Base-by-base conservation (phyloP, 2,113 vertebrate species). In the Nestor notabilis region DNA sequence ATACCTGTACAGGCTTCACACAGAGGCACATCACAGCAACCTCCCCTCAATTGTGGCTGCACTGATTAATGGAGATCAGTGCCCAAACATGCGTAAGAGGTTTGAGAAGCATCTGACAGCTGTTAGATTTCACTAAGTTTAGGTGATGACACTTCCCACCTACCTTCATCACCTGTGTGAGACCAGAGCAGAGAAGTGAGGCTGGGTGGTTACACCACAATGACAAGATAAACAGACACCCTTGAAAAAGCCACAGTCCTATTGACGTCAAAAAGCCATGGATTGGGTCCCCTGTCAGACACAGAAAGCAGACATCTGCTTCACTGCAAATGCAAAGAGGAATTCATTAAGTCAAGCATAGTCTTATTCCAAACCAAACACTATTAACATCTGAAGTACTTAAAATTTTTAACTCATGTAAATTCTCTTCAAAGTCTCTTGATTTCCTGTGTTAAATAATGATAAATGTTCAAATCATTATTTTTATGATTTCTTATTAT, bases 331-430 rank as follows among this genome's bases (percentile, higher is more conserved):
- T 90, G 77, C 60, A 6, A 90, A 92, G 60, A 93, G 80, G 93
- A 92, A 93, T 89, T 95, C 88, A 97, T 95, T 96, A 96, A 89
- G 70, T 90, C 95, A 96, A 94, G 93, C 88, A 83, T 14, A 97
- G 90, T 65, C 83, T 92, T 92, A 97, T 91, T 96, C 75, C 68
- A 82, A 95, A 94, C 50, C 39, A 90, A 95, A 82, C 35, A 63
- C 53, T 60, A 94, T 80, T 96, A 92, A 87, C 70, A 94, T 96
- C 9, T 79, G 49, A 95, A 94, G 77, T 64, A 69, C 79, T 83
- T 69, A 69, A 86, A 75, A 89, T 58, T 92, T 92, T 83, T 87
- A 89, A 91, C 75, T 78, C 43, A 90, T 65, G 31, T 65, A 81
- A 78, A 83, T 91, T 81, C 37, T 68, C 33, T 82, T 70, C 70